Base-by-base conservation (phyloP, 1,140 invertebrate genomes). In the Bombus breviceps region DNA sequence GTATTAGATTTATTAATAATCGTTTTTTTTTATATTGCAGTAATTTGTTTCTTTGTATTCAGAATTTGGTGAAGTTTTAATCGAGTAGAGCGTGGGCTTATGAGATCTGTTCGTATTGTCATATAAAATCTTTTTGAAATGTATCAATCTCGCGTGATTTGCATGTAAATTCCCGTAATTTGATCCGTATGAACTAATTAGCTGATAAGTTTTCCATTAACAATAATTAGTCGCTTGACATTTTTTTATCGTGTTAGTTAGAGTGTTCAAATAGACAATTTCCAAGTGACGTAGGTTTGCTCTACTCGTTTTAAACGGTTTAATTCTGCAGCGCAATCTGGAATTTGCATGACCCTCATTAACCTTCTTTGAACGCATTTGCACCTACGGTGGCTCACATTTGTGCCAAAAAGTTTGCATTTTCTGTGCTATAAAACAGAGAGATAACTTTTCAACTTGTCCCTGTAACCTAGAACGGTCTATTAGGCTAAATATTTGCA, bases 321-420 rank as follows among this genome's bases (percentile, higher is more conserved):
- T 74, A 73, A 41, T 62, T 68, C 39, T 74, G 47, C 22, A 13
- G n/a, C 32, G 53, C 80, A 81, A 81, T 62, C 53, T 74, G 69
- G 80, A 74, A 81, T 81, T 81, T 74, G 37, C 57, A 74, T 47
- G 80, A 43, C 57, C 68, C 59, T 82, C 80, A 77, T 77, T 77
- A 77, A 77, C 57, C 75, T 59, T 37, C 25, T 59, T 74, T 74
- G 39, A 62, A 43, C 37, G 15, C 37, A 82, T 74, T 82, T 74
- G 32, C 69, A 43, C 69, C 64, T 62, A 25, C 57, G n/a, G 22
- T 10, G 32, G 66, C n/a, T 41, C 53, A 47, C 53, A 64, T 32
- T 64, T 25, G 57, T 41, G 75, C 34, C 22, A 47, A 64, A 77
- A 62, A 34, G 37, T 22, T n/a, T 37, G 57, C 34, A 32, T 41